These are phyloP conservation scores for Molossus alvarezi DNA, from an alignment of 2,797 vertebrate genomes.

Conservation along the genomic window DNA sequence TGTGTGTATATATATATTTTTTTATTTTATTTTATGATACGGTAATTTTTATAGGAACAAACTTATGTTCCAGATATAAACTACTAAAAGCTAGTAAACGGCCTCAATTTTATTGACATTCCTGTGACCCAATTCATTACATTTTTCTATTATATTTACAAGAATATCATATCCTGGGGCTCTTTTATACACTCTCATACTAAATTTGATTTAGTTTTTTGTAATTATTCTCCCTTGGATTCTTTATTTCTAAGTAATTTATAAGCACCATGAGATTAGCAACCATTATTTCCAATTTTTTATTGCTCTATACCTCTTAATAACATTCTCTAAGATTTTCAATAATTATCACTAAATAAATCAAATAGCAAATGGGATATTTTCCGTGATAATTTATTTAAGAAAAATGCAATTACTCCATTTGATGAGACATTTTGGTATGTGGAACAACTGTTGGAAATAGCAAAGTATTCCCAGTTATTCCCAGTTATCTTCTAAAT, in stretches of 20 bases:
- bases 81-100: not conserved
- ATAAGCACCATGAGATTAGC: not conserved
- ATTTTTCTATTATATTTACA: not conserved
- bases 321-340: not conserved
- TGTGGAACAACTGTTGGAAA: constrained; percentile 50
- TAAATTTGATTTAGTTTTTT: constrained; percentile 36
- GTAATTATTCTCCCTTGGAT: not conserved
- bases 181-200: not conserved
- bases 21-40: not conserved
- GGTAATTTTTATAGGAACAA: not conserved
- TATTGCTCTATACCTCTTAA: not conserved
- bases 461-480: not conserved
- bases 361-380: not conserved
- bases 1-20: too few species aligned
- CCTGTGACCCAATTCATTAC: not conserved
- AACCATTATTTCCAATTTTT: not conserved
- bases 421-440: not conserved
- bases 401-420: not conserved
- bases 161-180: not conserved
- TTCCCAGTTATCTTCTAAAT: constrained; percentile 51
- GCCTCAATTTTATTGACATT: not conserved
- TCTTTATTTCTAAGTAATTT: not conserved
- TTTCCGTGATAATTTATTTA: not conserved
- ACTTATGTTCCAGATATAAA: not conserved
- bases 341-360: constrained; percentile 6